Evolutionary conservation across 2,888 invertebrate genomes (phyloP), one percentile per base, ranked within the genome.

Genomic region (Lasius platythorax): DNA sequence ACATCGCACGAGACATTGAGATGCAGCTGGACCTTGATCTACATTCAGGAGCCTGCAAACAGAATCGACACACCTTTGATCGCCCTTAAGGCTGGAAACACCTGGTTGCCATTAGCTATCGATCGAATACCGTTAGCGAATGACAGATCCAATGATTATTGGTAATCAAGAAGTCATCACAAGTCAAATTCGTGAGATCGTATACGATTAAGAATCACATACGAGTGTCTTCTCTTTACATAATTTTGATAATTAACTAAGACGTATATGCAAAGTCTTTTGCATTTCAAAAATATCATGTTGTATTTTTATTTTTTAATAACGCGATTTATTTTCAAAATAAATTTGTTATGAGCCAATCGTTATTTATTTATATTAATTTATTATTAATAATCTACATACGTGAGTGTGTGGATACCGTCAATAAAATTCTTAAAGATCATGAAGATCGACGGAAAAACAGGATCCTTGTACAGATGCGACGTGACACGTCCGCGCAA

Each of bases 401-500:
- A 53, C 1, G 5, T 15, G 15, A 50, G 8, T n/a, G 23, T 23
- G 23, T 23, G 6, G n/a, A 53, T 53, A 53, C 5, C 53, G 53
- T 53, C 6, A 11, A 56, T 1, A 28, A 40, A 56, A 56, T 30
- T 3, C 5, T 68, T n/a, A 23, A 15, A 11, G 12, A 3, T 18
- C 37, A 4, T 12, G 12, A 40, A 79, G 23, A 23, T 46, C 58
- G 83, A 85, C 50, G 89, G 64, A 66, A 85, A 72, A 85, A 74
- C 84, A 88, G 87, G 87, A 87, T 89, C 90, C 88, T 88, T 90
- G 89, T 87, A 89, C 86, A 89, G 90, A 89, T 89, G 89, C 90
- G 89, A 91, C 89, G 87, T 89, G 89, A 90, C 84, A 91, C 88
- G 89, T 91, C 91, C 91, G 90, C 85, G 89, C 88, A 83, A 89